Percentiles rank a stretch among this genome's conserved stretches.
Conservation (phyloP, 2,797 vertebrate genomes). For the Microtus agrestis region DNA sequence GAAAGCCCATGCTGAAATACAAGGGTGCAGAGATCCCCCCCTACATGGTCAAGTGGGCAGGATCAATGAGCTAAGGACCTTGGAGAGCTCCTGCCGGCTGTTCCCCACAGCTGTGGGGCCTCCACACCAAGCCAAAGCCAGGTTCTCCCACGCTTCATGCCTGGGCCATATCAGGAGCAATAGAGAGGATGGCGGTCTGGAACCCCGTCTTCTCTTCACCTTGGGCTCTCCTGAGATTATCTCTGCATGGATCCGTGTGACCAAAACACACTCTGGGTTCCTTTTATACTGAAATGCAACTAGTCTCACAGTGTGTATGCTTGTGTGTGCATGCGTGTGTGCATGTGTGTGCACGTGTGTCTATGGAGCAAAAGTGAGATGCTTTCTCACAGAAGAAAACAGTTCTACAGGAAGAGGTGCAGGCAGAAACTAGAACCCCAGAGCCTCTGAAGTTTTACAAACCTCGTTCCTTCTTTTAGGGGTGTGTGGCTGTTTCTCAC, state of each 20-base stretch:
- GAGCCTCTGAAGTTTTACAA: background rate
- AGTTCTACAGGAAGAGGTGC: background rate
- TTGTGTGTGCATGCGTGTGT: background rate
- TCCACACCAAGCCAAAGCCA: background rate
- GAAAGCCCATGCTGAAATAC: background rate
- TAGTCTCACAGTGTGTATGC: background rate
- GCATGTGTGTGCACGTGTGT: background rate
- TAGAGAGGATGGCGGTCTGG: too few species aligned
- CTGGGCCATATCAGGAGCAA: background rate
- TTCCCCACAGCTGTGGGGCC: accelerated
- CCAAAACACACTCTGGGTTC: background rate
- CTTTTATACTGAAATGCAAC: background rate
- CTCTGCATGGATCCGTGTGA: background rate
- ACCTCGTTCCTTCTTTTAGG: background rate
- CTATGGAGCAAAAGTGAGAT: background rate
- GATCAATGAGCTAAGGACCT: background rate
- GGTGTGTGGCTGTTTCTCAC: background rate
- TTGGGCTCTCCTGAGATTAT: background rate
- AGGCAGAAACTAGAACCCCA: background rate
- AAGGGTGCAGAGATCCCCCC: background rate
- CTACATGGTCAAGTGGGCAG: accelerated
- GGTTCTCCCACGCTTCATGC: background rate
- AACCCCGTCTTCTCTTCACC: background rate
- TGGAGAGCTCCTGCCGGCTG: background rate
- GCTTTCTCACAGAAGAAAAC: background rate